Evolutionary conservation across 2,888 invertebrate genomes (phyloP).

Genomic region (Hypomecis atomaria): DNA sequence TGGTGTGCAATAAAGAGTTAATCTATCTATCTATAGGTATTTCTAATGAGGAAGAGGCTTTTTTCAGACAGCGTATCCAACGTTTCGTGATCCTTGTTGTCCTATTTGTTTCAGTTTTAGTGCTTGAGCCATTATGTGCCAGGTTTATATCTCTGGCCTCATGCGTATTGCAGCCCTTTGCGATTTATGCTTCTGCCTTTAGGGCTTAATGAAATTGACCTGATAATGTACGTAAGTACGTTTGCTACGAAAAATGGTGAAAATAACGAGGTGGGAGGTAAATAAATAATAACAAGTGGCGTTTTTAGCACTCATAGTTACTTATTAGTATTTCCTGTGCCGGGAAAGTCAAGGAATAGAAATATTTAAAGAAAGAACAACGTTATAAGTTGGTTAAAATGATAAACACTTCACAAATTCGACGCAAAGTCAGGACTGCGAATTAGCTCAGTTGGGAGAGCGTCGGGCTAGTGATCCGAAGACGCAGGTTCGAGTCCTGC

Average conservation of each 20-base stretch:
- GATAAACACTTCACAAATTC: too few relatives aligned
- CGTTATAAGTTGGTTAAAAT: too few relatives aligned
- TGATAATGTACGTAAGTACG: slow-evolving; percentile 11
- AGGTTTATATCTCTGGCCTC: slow-evolving; percentile 29
- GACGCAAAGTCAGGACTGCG: too few relatives aligned
- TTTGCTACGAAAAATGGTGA: slow-evolving; percentile 13
- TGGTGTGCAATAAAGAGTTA: too few relatives aligned
- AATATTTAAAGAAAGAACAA: too few relatives aligned
- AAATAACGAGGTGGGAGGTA: slow-evolving; percentile 5
- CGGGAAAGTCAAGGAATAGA: too few relatives aligned
- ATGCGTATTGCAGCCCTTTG: slow-evolving; percentile 28
- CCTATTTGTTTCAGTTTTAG: slow-evolving; percentile 52
- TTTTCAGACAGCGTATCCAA: slow-evolving; percentile 36
- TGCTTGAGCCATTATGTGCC: slow-evolving; percentile 47
- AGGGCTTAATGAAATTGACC: slow-evolving; percentile 33
- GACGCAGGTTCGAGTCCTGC: too few relatives aligned
- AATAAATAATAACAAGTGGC: neutral
- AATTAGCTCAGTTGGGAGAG: too few relatives aligned
- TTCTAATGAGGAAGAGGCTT: neutral
- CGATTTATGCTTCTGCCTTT: slow-evolving; percentile 32
- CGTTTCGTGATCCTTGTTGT: neutral
- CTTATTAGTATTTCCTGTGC: too few relatives aligned
- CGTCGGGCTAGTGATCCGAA: too few relatives aligned
- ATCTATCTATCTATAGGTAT: too few relatives aligned
- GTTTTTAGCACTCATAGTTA: too few relatives aligned